Conservation (phyloP, 2,888 invertebrate species). For the Ophion obscuratus region DNA sequence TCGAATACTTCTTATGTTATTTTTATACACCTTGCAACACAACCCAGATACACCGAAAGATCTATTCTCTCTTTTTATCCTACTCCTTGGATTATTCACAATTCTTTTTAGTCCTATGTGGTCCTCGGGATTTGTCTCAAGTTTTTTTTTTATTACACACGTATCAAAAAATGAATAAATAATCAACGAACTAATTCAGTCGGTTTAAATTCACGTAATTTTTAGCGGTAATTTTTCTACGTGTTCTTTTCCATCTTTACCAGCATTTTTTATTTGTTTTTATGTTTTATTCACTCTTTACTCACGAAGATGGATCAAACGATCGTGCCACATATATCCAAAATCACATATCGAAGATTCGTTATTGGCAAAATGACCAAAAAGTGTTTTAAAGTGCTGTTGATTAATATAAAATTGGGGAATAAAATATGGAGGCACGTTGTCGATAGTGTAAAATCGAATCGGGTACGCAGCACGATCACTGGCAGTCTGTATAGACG, state of each 20-base stretch:
- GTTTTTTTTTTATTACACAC: neutral
- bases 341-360: constrained; percentile 1
- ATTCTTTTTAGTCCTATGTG: neutral
- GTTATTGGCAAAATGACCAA: neutral
- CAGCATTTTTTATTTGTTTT: neutral
- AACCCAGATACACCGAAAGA: neutral
- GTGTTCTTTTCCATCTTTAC: neutral
- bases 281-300: neutral
- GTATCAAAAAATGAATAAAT: neutral
- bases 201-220: neutral
- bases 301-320: neutral
- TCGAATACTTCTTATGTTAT: neutral
- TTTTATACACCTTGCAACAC: neutral
- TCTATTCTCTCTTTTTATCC: neutral
- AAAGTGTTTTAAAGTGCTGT: neutral
- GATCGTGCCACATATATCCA: neutral
- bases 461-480: constrained; percentile 37
- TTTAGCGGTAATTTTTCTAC: neutral
- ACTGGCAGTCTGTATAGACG: neutral
- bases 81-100: neutral
- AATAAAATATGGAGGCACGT: neutral
- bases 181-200: neutral
- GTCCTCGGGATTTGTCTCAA: too few species aligned
- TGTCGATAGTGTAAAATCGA: neutral
- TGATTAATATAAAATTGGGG: neutral